Conservation (phyloP, 2,888 invertebrate genomes). For the Loripinus fragilis region DNA sequence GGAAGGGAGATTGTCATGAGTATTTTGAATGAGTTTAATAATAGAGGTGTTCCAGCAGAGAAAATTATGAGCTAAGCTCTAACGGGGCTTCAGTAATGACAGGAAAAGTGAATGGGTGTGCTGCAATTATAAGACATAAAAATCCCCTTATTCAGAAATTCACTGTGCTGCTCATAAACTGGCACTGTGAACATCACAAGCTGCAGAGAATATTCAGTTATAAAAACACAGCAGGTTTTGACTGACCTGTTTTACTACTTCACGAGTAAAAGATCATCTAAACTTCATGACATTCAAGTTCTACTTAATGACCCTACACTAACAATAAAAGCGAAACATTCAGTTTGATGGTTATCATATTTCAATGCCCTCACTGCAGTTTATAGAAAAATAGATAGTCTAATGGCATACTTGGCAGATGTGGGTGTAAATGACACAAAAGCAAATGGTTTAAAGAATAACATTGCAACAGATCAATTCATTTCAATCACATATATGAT, state of each 20-base stretch:
- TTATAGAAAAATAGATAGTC: too few relatives aligned
- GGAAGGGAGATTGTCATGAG: not conserved
- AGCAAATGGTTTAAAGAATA: slow-evolving; percentile 45
- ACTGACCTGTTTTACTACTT: too few relatives aligned
- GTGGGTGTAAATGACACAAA: too few relatives aligned
- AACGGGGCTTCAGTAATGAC: not conserved
- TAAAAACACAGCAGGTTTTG: too few relatives aligned
- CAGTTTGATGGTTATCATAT: slow-evolving; percentile 51
- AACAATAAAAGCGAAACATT: slow-evolving; percentile 46
- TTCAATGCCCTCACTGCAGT: too few relatives aligned
- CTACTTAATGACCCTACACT: slow-evolving; percentile 41
- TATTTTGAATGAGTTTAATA: not conserved
- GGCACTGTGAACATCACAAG: slow-evolving; percentile 49
- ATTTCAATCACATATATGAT: too few relatives aligned
- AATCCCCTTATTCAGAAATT: slow-evolving; percentile 43
- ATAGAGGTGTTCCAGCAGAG: too few relatives aligned
- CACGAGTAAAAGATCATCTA: slow-evolving; percentile 24
- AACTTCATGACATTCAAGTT: slow-evolving; percentile 34
- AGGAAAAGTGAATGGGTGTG: slow-evolving; percentile 4
- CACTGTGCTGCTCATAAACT: slow-evolving; percentile 50
- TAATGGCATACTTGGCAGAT: too few relatives aligned
- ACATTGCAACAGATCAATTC: slow-evolving; percentile 38
- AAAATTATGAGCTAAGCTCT: not conserved
- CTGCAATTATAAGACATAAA: slow-evolving; percentile 26
- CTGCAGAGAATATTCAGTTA: too few relatives aligned